phyloP scores from a whole-genome alignment of 1,140 invertebrate species.

The Drosophila jambulina region DNA sequence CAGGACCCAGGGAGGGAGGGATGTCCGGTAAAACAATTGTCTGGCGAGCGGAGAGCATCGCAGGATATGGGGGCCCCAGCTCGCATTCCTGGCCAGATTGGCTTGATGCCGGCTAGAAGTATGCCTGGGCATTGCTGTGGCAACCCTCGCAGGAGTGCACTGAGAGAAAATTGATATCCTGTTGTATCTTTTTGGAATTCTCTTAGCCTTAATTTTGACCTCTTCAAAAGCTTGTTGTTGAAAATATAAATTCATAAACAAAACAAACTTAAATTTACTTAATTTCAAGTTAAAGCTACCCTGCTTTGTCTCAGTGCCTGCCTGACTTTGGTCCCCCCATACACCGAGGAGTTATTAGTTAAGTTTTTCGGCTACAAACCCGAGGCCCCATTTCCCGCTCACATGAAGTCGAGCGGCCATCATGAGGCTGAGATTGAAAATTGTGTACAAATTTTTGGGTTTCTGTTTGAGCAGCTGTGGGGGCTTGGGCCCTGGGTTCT shows the following conservation, averaged over 20 bases:
- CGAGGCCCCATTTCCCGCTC: not conserved
- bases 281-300: rapidly evolving
- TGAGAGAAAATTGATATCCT: not conserved
- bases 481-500: not conserved
- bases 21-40: constrained; percentile 47
- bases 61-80: not conserved
- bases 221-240: rapidly evolving
- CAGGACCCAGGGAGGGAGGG: not conserved
- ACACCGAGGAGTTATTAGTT: constrained; percentile 61
- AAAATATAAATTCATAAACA: not conserved
- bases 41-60: constrained; percentile 7
- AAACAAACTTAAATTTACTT: not conserved
- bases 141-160: constrained; percentile 37
- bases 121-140: constrained; percentile 24
- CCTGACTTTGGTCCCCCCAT: constrained; percentile 3
- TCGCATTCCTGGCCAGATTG: constrained; percentile 5
- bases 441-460: constrained; percentile 63
- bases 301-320: not conserved
- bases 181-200: no score
- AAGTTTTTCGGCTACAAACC: constrained; percentile 45
- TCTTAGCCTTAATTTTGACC: not conserved
- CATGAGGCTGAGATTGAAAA: constrained; percentile 59
- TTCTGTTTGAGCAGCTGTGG: constrained; percentile 47
- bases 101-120: constrained; percentile 1
- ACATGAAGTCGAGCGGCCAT: constrained; percentile 21